phyloP scores from a whole-genome alignment of 2,888 invertebrate genomes.

The Eupithecia exiguata region DNA sequence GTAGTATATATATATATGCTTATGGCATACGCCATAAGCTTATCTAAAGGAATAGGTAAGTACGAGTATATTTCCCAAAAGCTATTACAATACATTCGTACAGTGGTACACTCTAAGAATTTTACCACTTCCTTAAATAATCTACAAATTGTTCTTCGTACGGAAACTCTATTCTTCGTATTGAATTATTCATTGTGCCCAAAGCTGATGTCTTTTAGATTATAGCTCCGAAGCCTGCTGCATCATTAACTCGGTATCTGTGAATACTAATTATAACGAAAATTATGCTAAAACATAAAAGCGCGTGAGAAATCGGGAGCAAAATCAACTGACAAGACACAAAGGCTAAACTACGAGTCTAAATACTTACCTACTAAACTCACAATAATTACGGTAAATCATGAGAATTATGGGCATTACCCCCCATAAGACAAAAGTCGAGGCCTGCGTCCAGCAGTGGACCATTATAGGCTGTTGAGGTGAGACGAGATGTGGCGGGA shows the following conservation, averaged over 20 bases:
- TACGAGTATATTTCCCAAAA: no score
- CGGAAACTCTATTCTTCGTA: constrained; percentile 23
- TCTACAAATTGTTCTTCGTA: constrained; percentile 6
- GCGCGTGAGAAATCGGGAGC: not conserved
- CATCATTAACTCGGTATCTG: constrained; percentile 27
- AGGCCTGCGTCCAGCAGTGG: no score
- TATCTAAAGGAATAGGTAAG: no score
- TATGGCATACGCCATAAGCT: no score
- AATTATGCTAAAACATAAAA: constrained; percentile 5
- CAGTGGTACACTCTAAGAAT: not conserved
- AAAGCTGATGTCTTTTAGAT: constrained; percentile 28
- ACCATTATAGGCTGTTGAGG: no score
- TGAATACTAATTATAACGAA: constrained; percentile 21
- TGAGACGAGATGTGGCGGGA: no score
- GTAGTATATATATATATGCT: no score
- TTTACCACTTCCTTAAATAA: constrained; percentile 1
- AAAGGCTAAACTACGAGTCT: not conserved
- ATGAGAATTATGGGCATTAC: no score
- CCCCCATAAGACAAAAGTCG: no score
- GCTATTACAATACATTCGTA: no score
- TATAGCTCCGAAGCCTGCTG: constrained; percentile 20
- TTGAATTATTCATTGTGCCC: constrained; percentile 30
- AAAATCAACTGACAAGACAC: not conserved
- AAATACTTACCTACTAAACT: no score
- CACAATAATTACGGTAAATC: no score